phyloP scores from a whole-genome alignment of 2,797 vertebrate genomes.

The Poecilia velifera region DNA sequence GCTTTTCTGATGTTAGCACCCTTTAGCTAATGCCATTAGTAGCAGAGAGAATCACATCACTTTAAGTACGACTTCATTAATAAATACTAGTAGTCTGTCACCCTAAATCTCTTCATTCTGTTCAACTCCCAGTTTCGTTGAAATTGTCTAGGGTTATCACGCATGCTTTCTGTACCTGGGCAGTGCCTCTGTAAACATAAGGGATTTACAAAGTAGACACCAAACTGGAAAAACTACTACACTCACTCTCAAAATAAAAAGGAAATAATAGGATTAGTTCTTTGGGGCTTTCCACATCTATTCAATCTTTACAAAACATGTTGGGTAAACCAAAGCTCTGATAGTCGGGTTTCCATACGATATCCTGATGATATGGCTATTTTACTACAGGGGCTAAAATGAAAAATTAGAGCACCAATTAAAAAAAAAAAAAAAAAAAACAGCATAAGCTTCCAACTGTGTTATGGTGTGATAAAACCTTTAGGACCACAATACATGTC shows the following conservation, averaged over 20 bases:
- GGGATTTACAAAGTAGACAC: not conserved
- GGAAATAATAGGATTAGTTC: not conserved
- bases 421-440: not conserved
- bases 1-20: not conserved
- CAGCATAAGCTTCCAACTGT: not conserved
- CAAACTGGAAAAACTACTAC: not conserved
- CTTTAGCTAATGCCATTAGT: not conserved
- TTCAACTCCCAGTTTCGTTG: not conserved
- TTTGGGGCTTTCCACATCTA: not conserved
- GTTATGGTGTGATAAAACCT: not conserved
- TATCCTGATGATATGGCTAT: not conserved
- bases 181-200: not conserved
- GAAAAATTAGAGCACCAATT: not conserved
- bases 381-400: not conserved
- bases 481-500: not conserved
- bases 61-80: not conserved
- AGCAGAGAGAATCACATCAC: not conserved
- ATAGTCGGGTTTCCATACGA: not conserved
- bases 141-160: not conserved
- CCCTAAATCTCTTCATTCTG: not conserved
- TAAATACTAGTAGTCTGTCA: not conserved
- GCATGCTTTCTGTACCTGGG: not conserved
- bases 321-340: not conserved
- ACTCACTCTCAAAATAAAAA: not conserved
- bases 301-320: not conserved